A percentile compares a stretch with the other conserved stretches of the same genome.
These are phyloP conservation scores for Dynastes tityus DNA, from an alignment of 2,888 invertebrate species.

Conservation along the genomic window DNA sequence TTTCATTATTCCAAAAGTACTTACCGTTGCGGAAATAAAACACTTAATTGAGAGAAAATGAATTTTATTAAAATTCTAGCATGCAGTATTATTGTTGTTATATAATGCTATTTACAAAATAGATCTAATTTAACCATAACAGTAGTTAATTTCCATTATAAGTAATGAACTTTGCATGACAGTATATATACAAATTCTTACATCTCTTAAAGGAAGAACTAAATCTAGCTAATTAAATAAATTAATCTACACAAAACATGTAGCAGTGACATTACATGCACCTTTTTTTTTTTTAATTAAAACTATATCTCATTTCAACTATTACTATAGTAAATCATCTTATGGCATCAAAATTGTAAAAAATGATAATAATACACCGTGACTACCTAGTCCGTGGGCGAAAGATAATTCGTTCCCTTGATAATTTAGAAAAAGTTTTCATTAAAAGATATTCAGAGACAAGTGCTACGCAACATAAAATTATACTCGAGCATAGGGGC, in stretches of 20 bases:
- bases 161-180: conserved; percentile 64
- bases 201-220: conserved; percentile 54
- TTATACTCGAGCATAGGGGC: too few species aligned
- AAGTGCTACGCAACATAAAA: too few species aligned
- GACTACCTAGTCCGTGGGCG: too few species aligned
- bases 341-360: too few species aligned
- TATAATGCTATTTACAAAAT: conserved; percentile 67
- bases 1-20: too few species aligned
- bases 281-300: conserved; percentile 20
- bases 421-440: too few species aligned
- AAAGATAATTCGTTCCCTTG: too few species aligned
- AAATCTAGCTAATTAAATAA: conserved; percentile 43
- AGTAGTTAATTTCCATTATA: conserved; percentile 56
- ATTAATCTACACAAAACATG: conserved; percentile 39
- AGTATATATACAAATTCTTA: conserved; percentile 64
- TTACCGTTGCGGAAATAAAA: conserved; percentile 43
- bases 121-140: conserved; percentile 59
- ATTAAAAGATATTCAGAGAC: too few species aligned
- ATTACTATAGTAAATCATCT: too few species aligned
- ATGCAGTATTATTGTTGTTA: conserved; percentile 63
- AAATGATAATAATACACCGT: too few species aligned
- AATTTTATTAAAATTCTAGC: conserved; percentile 68
- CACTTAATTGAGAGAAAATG: conserved; percentile 63
- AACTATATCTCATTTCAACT: too few species aligned
- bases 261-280: conserved; percentile 36